Evolutionary conservation across 1,140 invertebrate genomes (phyloP), one percentile per base, ranked within the genome.

Genomic region (Aphaenogaster rudis): DNA sequence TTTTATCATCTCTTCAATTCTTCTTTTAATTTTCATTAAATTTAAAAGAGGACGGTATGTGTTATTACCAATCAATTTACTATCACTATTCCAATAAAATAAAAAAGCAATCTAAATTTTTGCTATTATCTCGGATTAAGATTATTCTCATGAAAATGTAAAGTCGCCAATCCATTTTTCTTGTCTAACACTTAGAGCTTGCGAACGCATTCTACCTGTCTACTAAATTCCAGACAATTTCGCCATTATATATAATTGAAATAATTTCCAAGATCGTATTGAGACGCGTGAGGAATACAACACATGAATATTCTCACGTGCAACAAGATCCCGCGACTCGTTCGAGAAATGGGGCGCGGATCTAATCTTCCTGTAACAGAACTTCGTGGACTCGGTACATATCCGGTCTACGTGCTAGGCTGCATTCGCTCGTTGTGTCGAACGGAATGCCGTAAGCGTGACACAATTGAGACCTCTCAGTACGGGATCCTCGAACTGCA

Each of bases 391-490:
- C 50, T 54, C 50, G 17, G 33, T 88, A 88, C 89, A 80, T 80
- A 90, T 85, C 57, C 21, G 39, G 59, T 69, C 13, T 87, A 90
- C 86, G 80, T 88, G 86, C 48, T 66, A 61, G 54, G 48, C 61
- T 59, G 54, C 42, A 39, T 45, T 64, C 69, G 64, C 54, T 54
- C 69, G 85, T 91, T 88, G 71, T 87, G 28, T 45, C 17, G 6
- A 33, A 28, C 36, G 71, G 78, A 87, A 91, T 71, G 33, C 57
- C 45, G 28, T 9, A 36, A 59, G 52, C 57, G 42, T 57, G 80
- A 36, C 67, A 88, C 88, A 91, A 91, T 91, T 84, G 81, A 76
- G 67, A 86, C 36, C 74, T 52, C n/a, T 74, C 52, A 54, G 21
- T 39, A 61, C 17, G 3, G 9, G n/a, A 59, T 52, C n/a, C 36